Base-by-base conservation (phyloP, 2,113 vertebrate genomes). In the Ornithorhynchus anatinus region DNA sequence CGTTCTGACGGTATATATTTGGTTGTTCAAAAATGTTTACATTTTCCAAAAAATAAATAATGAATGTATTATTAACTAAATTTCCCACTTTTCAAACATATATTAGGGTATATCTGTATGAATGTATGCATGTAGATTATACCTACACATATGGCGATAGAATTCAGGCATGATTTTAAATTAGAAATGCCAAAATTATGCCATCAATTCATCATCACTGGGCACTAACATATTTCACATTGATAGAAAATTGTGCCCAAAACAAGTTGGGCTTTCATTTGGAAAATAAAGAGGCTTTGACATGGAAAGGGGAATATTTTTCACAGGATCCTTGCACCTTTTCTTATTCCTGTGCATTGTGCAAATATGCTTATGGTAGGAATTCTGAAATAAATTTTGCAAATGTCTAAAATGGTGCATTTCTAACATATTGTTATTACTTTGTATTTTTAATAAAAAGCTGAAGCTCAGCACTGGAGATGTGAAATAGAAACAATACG, bases 401-500 rank as follows among this genome's bases (percentile, higher is more conserved):
- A 75, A 14, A 45, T 7, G 10, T 35, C 27, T 36, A 7, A 1
- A 35, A 13, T 4, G 53, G 27, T 61, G 59, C 10, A 79, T 50
- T 80, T 60, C 64, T 61, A 16, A 79, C 25, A 64, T 72, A 69
- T 67, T 35, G 4, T 73, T 76, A 66, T 61, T 73, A 43, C 68
- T 57, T 70, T 76, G 79, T 70, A 40, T 8, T 52, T 82, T 17
- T 82, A 59, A 40, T 27, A 78, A 62, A 58, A 39, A 48, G 23
- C 72, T 75, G 47, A 43, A 84, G 75, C 80, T 66, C 67, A 76
- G 81, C 31, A 57, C 4, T 79, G 81, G 75, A 86, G 82, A 89
- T 39, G 16, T 61, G 84, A 85, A 81, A 63, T 51, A 48, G 48
- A 47, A 71, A 36, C n/a, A 59, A 62, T 54, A 54, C 61, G 9